Base-by-base conservation (phyloP, 1,140 invertebrate species). In the Bacillus rossius region DNA sequence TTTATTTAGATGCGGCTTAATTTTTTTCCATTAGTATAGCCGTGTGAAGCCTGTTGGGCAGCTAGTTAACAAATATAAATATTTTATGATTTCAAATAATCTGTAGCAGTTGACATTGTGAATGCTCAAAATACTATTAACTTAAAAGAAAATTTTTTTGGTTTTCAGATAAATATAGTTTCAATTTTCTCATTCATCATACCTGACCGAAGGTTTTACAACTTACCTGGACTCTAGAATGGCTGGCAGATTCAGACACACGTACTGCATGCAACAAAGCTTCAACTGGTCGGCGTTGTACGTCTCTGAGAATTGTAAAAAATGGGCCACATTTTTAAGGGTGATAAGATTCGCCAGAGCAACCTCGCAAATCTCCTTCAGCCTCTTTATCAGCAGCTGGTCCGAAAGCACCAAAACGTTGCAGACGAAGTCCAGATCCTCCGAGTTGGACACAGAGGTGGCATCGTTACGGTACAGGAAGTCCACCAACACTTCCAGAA, bases 341-440 rank as follows among this genome's bases (percentile, higher is more conserved):
- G 80, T 84, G 3, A 91, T 68, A 2, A 83, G 62, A 55, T 77
- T 75, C 0, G 77, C 76, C 25, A 90, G 69, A 3, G 79, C 73
- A 2, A 79, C 72, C 73, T 90, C 86, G 72, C 85, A 87, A 37
- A 75, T 70, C 73, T 86, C 81, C 65, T 84, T 80, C 4, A 91
- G 73, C 48, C 84, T 67, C 2, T 67, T 67, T 2, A 87, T 78
- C 54, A 89, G 78, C 4, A 88, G 74, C 65, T 89, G 85, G 65
- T 90, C 87, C 38, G 85, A 80, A 14, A 84, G 76, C 16, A 87
- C 80, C 5, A 89, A 69, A 50, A 88, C 75, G 67, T 84, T 85
- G 68, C 81, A 84, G 25, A 88, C 70, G 60, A 79, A 69, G 53
- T 84, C 81, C 2, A 75, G 68, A 66, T 86, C 82, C 17, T 80